These are phyloP conservation scores for Lacerta agilis DNA, from an alignment of 2,797 vertebrate genomes.

Conservation along the genomic window DNA sequence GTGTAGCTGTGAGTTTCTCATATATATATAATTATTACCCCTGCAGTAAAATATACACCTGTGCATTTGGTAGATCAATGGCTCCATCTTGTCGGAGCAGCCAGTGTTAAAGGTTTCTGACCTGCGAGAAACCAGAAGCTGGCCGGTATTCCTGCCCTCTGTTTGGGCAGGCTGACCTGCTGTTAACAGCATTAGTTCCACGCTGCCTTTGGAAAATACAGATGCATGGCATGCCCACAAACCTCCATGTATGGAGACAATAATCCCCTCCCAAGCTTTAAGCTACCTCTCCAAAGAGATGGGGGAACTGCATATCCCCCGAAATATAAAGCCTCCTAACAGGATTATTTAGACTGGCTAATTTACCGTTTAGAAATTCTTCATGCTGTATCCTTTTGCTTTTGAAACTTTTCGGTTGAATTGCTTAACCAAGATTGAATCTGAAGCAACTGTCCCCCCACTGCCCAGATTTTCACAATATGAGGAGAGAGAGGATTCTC, in stretches of 20 bases:
- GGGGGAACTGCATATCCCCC: neutral
- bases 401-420: slow-evolving; percentile 34
- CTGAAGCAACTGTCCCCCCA: slow-evolving; percentile 50
- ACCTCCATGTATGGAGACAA: slow-evolving; percentile 46
- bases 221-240: slow-evolving; percentile 48
- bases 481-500: slow-evolving; percentile 38
- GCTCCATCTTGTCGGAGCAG: slow-evolving; percentile 41
- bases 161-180: slow-evolving; percentile 49
- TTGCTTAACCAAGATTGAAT: slow-evolving; percentile 47
- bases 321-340: slow-evolving; percentile 30
- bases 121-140: slow-evolving; percentile 43
- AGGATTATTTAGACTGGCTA: slow-evolving; percentile 44
- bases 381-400: slow-evolving; percentile 18
- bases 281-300: slow-evolving; percentile 3
- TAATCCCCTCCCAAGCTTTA: slow-evolving; percentile 50
- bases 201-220: slow-evolving; percentile 55
- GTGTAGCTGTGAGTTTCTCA: neutral
- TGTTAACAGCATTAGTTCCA: slow-evolving; percentile 57
- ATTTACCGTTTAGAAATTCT: slow-evolving; percentile 45
- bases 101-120: slow-evolving; percentile 59
- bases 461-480: slow-evolving; percentile 14
- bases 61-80: slow-evolving; percentile 62
- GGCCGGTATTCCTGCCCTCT: slow-evolving; percentile 48
- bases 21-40: neutral
- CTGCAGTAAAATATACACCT: neutral